Evolutionary conservation across 2,888 invertebrate species (phyloP).

Genomic region (Acrocyrtus sp.): DNA sequence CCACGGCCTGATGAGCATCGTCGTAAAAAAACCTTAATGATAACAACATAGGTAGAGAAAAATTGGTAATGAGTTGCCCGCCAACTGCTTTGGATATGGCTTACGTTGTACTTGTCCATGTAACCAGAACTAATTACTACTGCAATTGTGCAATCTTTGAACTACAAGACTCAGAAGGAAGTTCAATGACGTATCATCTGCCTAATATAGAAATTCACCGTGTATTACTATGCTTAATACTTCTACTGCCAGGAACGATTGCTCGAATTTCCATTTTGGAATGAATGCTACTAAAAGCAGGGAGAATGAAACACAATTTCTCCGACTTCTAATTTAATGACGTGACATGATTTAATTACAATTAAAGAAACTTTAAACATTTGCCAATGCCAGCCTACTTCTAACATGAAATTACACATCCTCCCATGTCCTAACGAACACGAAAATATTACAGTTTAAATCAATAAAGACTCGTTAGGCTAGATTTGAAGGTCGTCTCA

Average conservation of each 20-base stretch:
- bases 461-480: too few species aligned
- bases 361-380: too few species aligned
- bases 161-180: too few species aligned
- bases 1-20: not conserved
- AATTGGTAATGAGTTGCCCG: not conserved
- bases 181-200: conserved; percentile 8
- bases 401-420: too few species aligned
- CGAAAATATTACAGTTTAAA: too few species aligned
- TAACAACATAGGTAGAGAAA: not conserved
- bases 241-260: not conserved
- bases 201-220: not conserved
- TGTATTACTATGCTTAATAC: not conserved
- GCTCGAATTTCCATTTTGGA: not conserved
- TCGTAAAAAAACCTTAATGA: not conserved
- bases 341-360: too few species aligned
- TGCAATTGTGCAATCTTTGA: too few species aligned
- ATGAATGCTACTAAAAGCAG: not conserved
- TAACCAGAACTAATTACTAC: not conserved
- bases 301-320: too few species aligned
- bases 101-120: not conserved
- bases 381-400: too few species aligned
- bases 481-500: too few species aligned
- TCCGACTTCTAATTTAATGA: too few species aligned
- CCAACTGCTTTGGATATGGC: not conserved
- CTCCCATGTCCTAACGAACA: too few species aligned